Base-by-base conservation (phyloP, 2,888 invertebrate species). In the Lissocephala sabroskyi region DNA sequence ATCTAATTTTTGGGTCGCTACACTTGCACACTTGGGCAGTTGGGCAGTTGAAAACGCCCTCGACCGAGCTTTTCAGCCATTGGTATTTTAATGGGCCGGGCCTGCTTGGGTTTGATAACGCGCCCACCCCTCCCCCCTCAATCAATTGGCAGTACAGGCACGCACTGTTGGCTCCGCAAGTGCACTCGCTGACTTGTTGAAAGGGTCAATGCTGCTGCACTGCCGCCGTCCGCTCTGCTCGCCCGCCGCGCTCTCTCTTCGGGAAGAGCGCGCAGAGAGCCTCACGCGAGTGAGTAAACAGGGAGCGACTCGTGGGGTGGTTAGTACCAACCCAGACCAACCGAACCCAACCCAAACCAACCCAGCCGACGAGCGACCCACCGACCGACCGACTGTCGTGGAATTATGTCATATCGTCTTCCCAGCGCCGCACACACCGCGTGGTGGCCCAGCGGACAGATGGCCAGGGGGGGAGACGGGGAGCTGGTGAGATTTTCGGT, bases 401-500 rank as follows among this genome's bases (percentile, higher is more conserved):
- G 62, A 75, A 75, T 75, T 75, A 75, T 78, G 79, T 75, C 74
- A 75, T 78, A 78, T 68, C 62, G 68, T 62, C 62, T 56, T 62
- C 59, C 56, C 49, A n/a, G n/a, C n/a, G n/a, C 56, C 52, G 62
- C 56, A 66, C 56, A 64, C 60, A 59, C 11, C 2, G 17, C 30
- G 29, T 41, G 17, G 16, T 30, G 7, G 7, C 23, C 23, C 4
- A 23, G 23, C 7, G 23, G 23, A 3, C 23, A 23, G 7, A 23
- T 23, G 23, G 23, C 7, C 14, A 14, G 35, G 17, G 35, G 6
- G 3, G 35, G 7, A 10, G 13, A 14, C 10, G 35, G 16, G 30
- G 23, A 23, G 23, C 4, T 30, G 6, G 30, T 30, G 5, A 6
- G 30, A 30, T 11, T n/a, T n/a, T 30, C n/a, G 30, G 30, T 30